Evolutionary conservation across 2,113 vertebrate species (phyloP), one percentile per base, ranked within the genome.

Genomic region (mouse (Mus musculus)): DNA sequence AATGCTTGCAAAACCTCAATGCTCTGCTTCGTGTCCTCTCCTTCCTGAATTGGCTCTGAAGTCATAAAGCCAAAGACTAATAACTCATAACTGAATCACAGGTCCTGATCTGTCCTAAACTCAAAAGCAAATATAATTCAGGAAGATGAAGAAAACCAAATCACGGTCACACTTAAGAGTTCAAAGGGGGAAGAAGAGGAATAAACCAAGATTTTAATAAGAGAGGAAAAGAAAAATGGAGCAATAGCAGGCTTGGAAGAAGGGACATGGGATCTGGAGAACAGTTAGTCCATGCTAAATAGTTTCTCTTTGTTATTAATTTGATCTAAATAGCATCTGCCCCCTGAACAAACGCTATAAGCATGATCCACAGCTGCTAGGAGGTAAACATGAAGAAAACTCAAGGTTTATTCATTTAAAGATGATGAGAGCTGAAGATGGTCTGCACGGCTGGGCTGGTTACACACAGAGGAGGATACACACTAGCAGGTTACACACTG

Each of bases 331-430:
- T 16, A 63, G 26, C 22, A 88, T 19, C 33, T 19, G 11, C 17
- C 59, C 16, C 72, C 0, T 24, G 24, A 76, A n/a, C 46, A 93
- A 77, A 39, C 4, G 75, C 75, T 71, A 36, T 52, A 52, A 85
- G 14, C 26, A 81, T 7, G 30, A 3, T 5, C 63, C 59, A 33
- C 49, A 71, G 46, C n/a, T 73, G 22, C 3, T 33, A 46, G 46
- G 72, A 94, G 49, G 30, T 24, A 90, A 82, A 65, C 46, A 90
- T 30, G 65, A 92, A 42, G 63, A 92, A n/a, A 92, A 86, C 54
- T 19, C 36, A 59, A 22, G 33, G 13, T 46, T 84, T 11, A 28
- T 24, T 95, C 24, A 63, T 16, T 4, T 46, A 46, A 78, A 67
- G 24, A 49, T 19, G 12, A 42, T 14, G 42, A 49, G 91, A 69